Percentiles rank a stretch among this genome's conserved stretches.
Conservation (phyloP, 2,888 invertebrate genomes). For the Sepioteuthis lessoniana region DNA sequence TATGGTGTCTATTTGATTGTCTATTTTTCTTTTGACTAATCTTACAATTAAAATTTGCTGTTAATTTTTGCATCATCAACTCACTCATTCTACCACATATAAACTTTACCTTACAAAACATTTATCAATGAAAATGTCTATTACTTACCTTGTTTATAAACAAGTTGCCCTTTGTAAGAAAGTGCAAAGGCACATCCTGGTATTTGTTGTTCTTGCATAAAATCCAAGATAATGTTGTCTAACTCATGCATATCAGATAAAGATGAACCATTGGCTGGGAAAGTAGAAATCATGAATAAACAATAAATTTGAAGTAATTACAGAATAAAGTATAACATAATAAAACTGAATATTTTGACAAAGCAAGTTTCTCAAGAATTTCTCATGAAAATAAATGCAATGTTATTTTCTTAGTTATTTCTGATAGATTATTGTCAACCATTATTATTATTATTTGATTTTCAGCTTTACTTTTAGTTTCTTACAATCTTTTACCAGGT, state of each 20-base stretch:
- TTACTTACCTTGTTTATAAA: constrained; percentile 66
- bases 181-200: constrained; percentile 66
- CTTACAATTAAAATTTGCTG: no score
- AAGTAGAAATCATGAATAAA: background rate
- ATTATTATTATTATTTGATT: no score
- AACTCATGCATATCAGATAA: constrained; percentile 56
- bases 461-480: no score
- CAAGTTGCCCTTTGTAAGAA: constrained; percentile 60
- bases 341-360: background rate
- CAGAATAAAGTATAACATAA: background rate
- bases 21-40: no score
- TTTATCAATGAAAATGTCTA: background rate
- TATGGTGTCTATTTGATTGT: no score
- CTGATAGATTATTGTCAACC: no score
- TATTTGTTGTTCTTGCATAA: constrained; percentile 66
- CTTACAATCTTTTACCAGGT: no score
- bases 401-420: no score
- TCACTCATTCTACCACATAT: no score
- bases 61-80: no score
- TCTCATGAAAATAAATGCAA: background rate
- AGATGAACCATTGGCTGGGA: constrained; percentile 58
- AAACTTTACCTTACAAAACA: background rate
- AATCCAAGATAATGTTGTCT: constrained; percentile 63
- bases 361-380: background rate
- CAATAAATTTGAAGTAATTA: background rate